A percentile compares a stretch with the other conserved stretches of the same genome.
These are phyloP conservation scores for Schizopygopsis malacanthus DNA, from an alignment of 2,797 vertebrate genomes.

Conservation along the genomic window DNA sequence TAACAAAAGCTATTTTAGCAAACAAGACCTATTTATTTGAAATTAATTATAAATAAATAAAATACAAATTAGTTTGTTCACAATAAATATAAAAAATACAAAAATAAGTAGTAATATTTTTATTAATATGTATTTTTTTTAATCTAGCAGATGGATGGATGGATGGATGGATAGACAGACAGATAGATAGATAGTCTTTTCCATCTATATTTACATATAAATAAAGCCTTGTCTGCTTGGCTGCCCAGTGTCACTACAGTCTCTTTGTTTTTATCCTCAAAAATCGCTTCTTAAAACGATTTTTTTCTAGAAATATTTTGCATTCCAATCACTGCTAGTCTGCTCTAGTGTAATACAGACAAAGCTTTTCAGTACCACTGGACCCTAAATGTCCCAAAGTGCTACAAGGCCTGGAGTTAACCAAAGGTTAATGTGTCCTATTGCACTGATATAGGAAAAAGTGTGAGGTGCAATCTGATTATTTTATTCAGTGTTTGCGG, in stretches of 20 bases:
- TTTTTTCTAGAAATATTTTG: not conserved
- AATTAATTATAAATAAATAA: not conserved
- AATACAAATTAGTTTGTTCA: not conserved
- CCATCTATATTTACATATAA: not conserved
- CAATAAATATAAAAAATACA: no score
- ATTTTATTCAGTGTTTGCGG: conserved; percentile 66
- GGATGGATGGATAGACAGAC: not conserved
- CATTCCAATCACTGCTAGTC: not conserved
- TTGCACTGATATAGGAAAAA: conserved; percentile 67
- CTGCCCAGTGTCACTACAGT: not conserved
- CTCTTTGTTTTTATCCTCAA: not conserved
- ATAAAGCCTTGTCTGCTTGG: not conserved
- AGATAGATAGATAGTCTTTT: not conserved
- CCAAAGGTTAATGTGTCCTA: conserved; percentile 74
- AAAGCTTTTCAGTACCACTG: not conserved
- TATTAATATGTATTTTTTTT: not conserved
- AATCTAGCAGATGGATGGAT: not conserved
- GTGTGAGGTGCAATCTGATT: conserved; percentile 68
- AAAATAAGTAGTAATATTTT: not conserved
- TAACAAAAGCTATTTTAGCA: not conserved
- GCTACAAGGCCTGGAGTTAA: conserved; percentile 63
- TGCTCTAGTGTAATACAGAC: not conserved
- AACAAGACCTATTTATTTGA: not conserved
- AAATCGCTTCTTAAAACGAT: not conserved
- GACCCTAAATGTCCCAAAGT: conserved; percentile 68